Evolutionary conservation across 2,797 vertebrate species (phyloP).

Genomic region (Crenuchus spilurus): DNA sequence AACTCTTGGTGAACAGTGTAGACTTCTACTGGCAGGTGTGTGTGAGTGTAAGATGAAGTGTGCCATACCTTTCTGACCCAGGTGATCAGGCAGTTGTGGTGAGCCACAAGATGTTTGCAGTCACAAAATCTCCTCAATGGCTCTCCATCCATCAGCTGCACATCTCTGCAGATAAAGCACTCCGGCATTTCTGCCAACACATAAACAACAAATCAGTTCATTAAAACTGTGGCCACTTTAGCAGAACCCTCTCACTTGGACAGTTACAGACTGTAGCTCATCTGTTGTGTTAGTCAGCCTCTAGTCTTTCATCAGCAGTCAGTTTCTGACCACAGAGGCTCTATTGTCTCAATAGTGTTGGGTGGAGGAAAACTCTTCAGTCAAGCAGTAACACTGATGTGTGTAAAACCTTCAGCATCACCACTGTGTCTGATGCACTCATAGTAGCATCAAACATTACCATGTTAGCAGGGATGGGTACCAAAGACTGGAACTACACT

Average conservation of each 20-base stretch:
- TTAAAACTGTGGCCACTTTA: neutral
- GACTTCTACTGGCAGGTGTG: too few relatives aligned
- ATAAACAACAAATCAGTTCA: slow-evolving; percentile 1
- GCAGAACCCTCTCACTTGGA: neutral
- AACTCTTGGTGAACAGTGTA: too few relatives aligned
- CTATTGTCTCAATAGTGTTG: neutral
- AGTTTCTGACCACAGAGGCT: neutral
- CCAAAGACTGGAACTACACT: too few relatives aligned
- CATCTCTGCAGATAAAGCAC: slow-evolving; percentile 84
- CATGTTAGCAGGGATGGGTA: too few relatives aligned
- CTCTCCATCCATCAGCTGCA: slow-evolving; percentile 73
- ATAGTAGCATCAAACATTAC: too few relatives aligned
- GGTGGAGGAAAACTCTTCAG: neutral
- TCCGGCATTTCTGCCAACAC: slow-evolving; percentile 75
- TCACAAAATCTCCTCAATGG: slow-evolving; percentile 75
- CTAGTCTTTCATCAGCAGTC: neutral
- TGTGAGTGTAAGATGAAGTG: neutral
- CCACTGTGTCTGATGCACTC: too few relatives aligned
- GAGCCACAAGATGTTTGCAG: slow-evolving; percentile 74
- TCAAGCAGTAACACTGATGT: neutral
- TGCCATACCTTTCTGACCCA: slow-evolving; percentile 76
- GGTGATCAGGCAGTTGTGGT: slow-evolving; percentile 71
- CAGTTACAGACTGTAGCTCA: neutral
- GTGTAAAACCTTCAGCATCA: neutral
- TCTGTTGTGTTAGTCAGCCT: neutral